Base-by-base conservation (phyloP, 2,888 invertebrate genomes). In the Acanthacorydalis orientalis region DNA sequence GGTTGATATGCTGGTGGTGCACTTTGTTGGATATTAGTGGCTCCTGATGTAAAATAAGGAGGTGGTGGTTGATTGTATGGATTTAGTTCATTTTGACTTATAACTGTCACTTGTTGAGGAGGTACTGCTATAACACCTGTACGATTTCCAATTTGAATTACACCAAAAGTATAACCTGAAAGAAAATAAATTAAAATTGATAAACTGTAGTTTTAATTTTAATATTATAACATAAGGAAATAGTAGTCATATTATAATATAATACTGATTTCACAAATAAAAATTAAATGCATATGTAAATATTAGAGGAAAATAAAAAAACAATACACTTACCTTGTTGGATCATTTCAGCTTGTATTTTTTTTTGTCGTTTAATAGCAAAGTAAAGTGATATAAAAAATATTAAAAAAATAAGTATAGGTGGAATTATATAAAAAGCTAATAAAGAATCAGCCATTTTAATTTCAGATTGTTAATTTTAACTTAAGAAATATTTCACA, bases 301-400 rank as follows among this genome's bases (percentile, higher is more conserved):
- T 23, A n/a, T 23, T 23, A 23, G 23, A 23, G 23, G 6, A 23
- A 23, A 23, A 6, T 23, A 23, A 23, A 2, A 23, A 6, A 23
- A 23, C 23, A 23, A 23, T 37, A 9, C 14, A 38, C 34, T 54
- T 54, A 58, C 59, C 58, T 54, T 59, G 51, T 35, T 56, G 51
- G 9, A 58, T 45, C 42, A 55, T 37, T 45, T 49, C 52, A 33
- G 49, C 12, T 14, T 37, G 37, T 9, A 37, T 7, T 9, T 37
- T 37, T 37, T 14, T 37, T 37, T 37, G 37, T 14, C 14, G 7
- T 37, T 37, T 37, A 37, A 12, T 7, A 37, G n/a, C n/a, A 37
- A 12, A 37, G 7, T 14, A 37, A 14, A n/a, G n/a, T 37, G 14
- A 37, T 12, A 37, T 37, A 9, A 48, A 50, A 39, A 44, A 44